Evolutionary conservation across 2,113 vertebrate genomes (phyloP).

Genomic region (Tinamus guttatus): DNA sequence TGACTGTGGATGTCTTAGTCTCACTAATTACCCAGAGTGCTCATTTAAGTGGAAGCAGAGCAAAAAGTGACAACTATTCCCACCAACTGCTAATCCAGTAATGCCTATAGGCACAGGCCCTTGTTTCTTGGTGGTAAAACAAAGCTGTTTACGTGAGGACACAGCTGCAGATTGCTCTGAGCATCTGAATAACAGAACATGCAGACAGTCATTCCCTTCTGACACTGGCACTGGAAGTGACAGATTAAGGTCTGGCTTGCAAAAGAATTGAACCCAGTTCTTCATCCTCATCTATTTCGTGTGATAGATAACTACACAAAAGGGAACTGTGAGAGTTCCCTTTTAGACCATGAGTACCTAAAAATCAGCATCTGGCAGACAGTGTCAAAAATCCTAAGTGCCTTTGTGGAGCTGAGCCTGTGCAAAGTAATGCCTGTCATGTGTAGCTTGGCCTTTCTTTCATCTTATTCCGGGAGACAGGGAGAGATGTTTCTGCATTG

Average conservation of each 20-base stretch:
- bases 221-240: background rate
- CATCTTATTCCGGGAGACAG: background rate
- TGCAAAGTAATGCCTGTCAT: background rate
- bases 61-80: background rate
- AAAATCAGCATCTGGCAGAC: background rate
- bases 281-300: background rate
- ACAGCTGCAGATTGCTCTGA: background rate
- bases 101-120: background rate
- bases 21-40: rapidly evolving
- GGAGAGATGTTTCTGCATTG: background rate
- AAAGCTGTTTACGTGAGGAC: background rate
- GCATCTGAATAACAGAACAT: background rate
- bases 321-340: background rate
- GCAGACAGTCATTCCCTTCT: background rate
- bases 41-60: background rate
- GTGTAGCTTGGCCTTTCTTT: background rate
- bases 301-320: background rate
- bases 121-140: background rate
- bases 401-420: background rate
- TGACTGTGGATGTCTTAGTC: background rate
- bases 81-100: background rate
- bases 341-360: background rate
- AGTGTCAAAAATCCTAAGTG: background rate
- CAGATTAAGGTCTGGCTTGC: background rate
- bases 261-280: background rate